These are phyloP conservation scores for Aphelinus atriplicis DNA, from an alignment of 1,140 invertebrate species.

Conservation along the genomic window DNA sequence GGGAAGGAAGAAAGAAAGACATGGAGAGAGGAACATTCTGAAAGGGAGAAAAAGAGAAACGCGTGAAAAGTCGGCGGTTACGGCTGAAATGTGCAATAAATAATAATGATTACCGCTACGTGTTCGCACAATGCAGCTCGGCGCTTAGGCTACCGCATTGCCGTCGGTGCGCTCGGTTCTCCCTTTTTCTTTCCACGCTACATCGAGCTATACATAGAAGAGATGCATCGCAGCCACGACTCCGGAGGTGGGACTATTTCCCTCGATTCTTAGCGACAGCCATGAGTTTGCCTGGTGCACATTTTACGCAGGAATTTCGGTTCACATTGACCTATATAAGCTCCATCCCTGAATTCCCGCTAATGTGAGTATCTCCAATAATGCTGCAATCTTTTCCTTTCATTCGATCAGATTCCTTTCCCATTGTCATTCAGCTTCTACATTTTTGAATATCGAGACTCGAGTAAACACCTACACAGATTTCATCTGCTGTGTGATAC, in stretches of 20 bases:
- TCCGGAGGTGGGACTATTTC: too few relatives aligned
- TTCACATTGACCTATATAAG: too few relatives aligned
- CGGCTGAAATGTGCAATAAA: constrained; percentile 58
- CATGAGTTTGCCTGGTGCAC: constrained; percentile 19
- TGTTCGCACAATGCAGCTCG: constrained; percentile 60
- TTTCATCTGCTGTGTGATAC: too few relatives aligned
- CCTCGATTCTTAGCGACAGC: too few relatives aligned
- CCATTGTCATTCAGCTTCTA: too few relatives aligned
- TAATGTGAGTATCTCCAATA: too few relatives aligned
- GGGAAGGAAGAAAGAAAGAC: neutral
- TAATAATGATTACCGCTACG: constrained; percentile 64
- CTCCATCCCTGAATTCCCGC: too few relatives aligned
- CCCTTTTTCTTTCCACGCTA: constrained; percentile 1
- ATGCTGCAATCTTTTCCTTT: too few relatives aligned
- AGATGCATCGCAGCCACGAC: neutral
- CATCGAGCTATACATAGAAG: neutral
- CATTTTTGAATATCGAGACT: too few relatives aligned
- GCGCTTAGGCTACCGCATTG: constrained; percentile 53
- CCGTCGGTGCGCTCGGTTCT: constrained; percentile 27
- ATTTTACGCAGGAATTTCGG: too few relatives aligned
- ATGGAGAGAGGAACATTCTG: constrained; percentile 20
- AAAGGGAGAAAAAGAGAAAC: constrained; percentile 36
- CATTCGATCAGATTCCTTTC: too few relatives aligned
- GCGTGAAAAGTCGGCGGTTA: constrained; percentile 51
- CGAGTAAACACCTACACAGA: too few relatives aligned